These are phyloP conservation scores for Porphyrio hochstetteri DNA, from an alignment of 2,113 vertebrate species.

Conservation along the genomic window DNA sequence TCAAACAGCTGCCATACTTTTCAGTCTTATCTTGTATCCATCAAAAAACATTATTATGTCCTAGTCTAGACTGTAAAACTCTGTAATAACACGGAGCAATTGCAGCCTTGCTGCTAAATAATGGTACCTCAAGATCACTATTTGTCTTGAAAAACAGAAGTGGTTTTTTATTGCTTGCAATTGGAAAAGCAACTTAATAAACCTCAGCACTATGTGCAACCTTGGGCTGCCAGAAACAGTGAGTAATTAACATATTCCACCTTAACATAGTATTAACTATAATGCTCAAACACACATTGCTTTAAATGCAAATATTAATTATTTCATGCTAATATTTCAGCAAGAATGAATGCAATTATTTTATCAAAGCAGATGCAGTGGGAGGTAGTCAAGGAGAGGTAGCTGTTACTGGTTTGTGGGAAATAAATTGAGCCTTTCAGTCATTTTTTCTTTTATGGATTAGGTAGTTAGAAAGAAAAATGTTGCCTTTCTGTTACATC, in stretches of 20 bases:
- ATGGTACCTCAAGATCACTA: neutral
- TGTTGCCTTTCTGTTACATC: neutral
- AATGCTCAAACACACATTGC: neutral
- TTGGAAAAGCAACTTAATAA: neutral
- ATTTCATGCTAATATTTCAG: slow-evolving; percentile 31
- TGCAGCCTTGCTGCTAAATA: neutral
- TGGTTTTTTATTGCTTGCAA: neutral
- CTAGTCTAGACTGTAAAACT: neutral
- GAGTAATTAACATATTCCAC: neutral
- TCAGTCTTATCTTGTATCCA: neutral
- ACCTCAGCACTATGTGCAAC: neutral
- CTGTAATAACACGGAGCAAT: neutral
- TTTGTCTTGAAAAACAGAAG: neutral
- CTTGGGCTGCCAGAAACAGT: neutral
- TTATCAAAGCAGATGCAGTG: slow-evolving; percentile 5
- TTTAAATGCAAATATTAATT: slow-evolving; percentile 27
- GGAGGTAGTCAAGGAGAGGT: neutral
- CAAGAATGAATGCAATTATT: slow-evolving; percentile 9
- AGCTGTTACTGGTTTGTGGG: neutral
- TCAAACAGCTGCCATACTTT: neutral
- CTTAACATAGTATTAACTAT: neutral
- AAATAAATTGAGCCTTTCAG: neutral
- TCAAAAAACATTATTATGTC: neutral
- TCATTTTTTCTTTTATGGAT: neutral
- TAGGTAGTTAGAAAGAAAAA: neutral